Conservation (phyloP, 2,113 vertebrate species). For the Dissostichus mawsoni region DNA sequence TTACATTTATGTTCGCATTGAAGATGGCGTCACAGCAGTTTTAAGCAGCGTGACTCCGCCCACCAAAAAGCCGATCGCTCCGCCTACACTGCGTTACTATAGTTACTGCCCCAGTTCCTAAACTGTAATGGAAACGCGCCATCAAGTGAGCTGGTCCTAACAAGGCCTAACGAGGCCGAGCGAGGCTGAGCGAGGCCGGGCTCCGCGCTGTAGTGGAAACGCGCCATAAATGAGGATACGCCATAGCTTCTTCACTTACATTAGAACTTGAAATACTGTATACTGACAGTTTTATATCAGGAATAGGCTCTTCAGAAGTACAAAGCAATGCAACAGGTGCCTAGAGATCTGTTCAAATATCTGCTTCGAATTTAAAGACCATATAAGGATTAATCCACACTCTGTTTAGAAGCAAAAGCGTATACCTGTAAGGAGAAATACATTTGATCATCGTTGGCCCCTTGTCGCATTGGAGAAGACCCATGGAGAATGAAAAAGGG, state of each 20-base stretch:
- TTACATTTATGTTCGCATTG: too few species aligned
- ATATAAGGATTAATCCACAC: constrained; percentile 52
- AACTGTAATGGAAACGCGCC: too few species aligned
- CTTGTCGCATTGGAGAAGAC: constrained; percentile 34
- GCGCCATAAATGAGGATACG: constrained; percentile 44
- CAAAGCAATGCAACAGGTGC: constrained; percentile 76
- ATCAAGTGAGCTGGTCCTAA: too few species aligned
- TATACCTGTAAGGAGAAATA: constrained; percentile 25
- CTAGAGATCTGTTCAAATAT: constrained; percentile 52
- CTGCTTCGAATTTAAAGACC: constrained; percentile 54
- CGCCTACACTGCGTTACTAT: too few species aligned
- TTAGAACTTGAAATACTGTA: constrained; percentile 32
- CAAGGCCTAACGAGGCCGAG: too few species aligned
- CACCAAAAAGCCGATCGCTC: too few species aligned
- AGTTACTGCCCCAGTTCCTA: too few species aligned
- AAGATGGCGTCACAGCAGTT: too few species aligned
- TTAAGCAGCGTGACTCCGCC: too few species aligned
- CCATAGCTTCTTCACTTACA: constrained; percentile 30
- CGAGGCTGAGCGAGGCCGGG: too few species aligned
- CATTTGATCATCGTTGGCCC: constrained; percentile 41
- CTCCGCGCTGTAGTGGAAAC: too few species aligned
- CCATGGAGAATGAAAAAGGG: constrained; percentile 20
- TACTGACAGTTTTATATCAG: constrained; percentile 71
- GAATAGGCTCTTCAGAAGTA: constrained; percentile 39
- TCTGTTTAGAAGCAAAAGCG: neutral